Evolutionary conservation across 2,797 vertebrate genomes (phyloP), one percentile per base, ranked within the genome.

Genomic region (Poeciliopsis infans): DNA sequence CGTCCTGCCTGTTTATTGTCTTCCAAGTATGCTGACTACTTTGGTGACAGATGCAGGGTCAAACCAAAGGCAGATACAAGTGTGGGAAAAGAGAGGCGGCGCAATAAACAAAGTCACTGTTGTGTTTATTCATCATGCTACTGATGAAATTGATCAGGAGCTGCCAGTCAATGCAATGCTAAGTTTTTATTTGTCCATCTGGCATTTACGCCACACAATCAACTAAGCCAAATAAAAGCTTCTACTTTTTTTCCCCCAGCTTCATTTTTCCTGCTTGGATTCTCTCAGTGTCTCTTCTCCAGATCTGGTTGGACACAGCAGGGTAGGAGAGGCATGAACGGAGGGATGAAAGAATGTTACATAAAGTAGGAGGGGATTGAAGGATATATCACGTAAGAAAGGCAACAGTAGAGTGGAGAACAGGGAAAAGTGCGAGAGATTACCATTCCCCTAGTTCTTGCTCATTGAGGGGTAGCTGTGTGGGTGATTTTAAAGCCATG

Each of bases 401-500:
- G 61, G 78, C 47, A 23, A 79, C 79, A 80, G 83, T 83, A 66
- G 82, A 86, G 84, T 20, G 43, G 81, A 83, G 83, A 81, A 88
- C 87, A 78, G 86, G 78, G 75, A 85, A 84, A 89, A 85, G 89
- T 84, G 73, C 2, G 64, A 83, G 85, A 91, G 92, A 94, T 94
- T 93, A 95, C 79, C 73, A 75, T 82, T 87, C 78, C 39, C 86
- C 80, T 81, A 82, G 87, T 91, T 91, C 78, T 81, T 89, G 81
- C 83, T 89, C 81, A 80, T 91, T 88, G 90, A 89, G 84, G 86
- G 82, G 87, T 86, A 87, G 90, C 92, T 92, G 85, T 85, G 90
- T 88, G 88, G 90, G 89, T 92, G 92, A 94, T 93, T 93, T 91
- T 91, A 90, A 91, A 92, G 87, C 90, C 93, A 87, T 69, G 80